Evolutionary conservation across 2,797 vertebrate species (phyloP), one percentile per base, ranked within the genome.

Genomic region (Siniperca obscura): DNA sequence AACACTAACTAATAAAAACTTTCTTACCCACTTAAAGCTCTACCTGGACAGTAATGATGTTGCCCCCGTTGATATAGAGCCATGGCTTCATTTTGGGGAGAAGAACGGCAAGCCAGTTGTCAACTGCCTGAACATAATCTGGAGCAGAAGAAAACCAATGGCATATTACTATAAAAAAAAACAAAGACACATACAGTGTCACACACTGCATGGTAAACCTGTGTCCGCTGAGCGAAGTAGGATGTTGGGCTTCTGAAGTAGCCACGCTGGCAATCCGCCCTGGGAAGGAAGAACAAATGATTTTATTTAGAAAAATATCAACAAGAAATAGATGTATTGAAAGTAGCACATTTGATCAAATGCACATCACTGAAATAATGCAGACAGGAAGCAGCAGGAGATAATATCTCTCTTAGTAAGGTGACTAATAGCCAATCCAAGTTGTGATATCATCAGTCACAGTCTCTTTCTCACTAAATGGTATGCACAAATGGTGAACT

Each of bases 11-110:
- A 22, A 57, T 9, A 78, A 46, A 67, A 69, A 62, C 7, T 42
- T 10, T 30, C 27, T 0, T 3, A 53, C 14, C 19, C 3, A 34
- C 1, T 25, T 13, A 55, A 16, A 30, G 7, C 27, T 62, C 30
- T 92, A 98, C 98, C 97, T 99, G 98, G 40, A 99, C 93, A 3
- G 96, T 97, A 72, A 99, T 99, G 90, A 99, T 97, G 93, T 97
- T 99, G 1, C 98, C 98, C 1, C 97, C 97, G 0, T 97, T 95
- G 81, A 93, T 92, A 83, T 99, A 99, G 11, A 99, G 95, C 93
- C 94, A 97, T 0, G 94, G 96, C 48, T 92, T 96, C 67, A 99
- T 93, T 93, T 96, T 98, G 64, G 97, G 96, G 59, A 99, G 95
- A 76, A 99, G 95, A 74, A 97, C 91, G 36, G 92, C 91, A 68